A percentile compares a stretch with the other conserved stretches of the same genome.
phyloP scores from a whole-genome alignment of 1,140 invertebrate genomes.

The Pogonus chalceus region DNA sequence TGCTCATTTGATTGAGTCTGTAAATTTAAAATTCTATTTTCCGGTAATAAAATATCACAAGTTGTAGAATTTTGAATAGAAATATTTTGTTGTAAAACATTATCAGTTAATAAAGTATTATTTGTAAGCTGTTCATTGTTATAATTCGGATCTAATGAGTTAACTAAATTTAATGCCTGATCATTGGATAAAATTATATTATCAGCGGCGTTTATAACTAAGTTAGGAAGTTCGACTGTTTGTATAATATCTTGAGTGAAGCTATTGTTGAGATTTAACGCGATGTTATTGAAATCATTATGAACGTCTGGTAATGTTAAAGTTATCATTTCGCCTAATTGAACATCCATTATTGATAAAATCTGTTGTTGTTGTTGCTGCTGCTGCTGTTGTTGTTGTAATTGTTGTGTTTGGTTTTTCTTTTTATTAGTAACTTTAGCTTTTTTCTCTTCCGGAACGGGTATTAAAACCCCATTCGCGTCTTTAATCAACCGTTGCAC shows the following conservation, averaged over 20 bases:
- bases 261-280: neutral
- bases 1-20: neutral
- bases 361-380: neutral
- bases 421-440: neutral
- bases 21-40: neutral
- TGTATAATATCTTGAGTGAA: neutral
- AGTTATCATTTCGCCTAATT: neutral
- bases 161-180: neutral
- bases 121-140: neutral
- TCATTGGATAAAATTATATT: neutral
- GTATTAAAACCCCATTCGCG: neutral
- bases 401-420: neutral
- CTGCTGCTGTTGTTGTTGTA: neutral
- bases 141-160: neutral
- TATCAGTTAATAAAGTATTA: neutral
- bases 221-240: neutral
- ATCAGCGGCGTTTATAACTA: neutral
- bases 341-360: neutral
- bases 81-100: neutral
- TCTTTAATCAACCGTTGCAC: conserved; percentile 7
- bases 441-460: neutral
- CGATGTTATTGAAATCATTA: neutral
- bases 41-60: conserved; percentile 1
- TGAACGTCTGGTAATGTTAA: neutral
- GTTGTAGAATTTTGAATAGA: neutral